Conservation (phyloP, 2,888 invertebrate genomes). For the Pseudeuparius sepicola region DNA sequence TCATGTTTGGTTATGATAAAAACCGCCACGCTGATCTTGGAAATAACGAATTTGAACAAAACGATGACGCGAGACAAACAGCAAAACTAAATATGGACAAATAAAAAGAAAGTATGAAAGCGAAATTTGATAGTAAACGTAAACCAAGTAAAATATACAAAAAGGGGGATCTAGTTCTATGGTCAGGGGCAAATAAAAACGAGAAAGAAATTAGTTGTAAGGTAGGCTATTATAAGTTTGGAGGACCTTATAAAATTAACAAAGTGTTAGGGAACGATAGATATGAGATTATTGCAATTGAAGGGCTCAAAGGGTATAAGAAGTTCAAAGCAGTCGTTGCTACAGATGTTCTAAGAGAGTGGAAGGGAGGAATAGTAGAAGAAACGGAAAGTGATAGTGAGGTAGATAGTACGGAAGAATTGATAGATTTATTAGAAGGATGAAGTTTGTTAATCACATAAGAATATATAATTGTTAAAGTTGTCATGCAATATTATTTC, state of each 20-base stretch:
- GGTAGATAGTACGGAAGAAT: no score
- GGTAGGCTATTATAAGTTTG: constrained; percentile 17
- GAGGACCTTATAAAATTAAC: constrained; percentile 21
- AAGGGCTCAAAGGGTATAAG: constrained; percentile 18
- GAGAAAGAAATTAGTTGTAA: constrained; percentile 19
- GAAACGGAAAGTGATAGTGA: constrained; percentile 14
- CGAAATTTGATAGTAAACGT: constrained; percentile 12
- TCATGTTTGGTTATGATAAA: constrained; percentile 12
- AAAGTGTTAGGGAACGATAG: constrained; percentile 19
- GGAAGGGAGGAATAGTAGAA: constrained; percentile 9
- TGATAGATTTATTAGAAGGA: no score
- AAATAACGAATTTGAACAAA: no score
- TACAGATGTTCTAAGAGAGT: constrained; percentile 12
- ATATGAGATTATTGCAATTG: constrained; percentile 20
- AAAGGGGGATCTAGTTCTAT: constrained; percentile 18
- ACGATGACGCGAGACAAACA: no score
- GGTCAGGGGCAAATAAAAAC: constrained; percentile 12
- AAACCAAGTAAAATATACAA: no score
- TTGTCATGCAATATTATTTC: no score
- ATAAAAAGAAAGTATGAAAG: constrained; percentile 8
- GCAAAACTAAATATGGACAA: constrained; percentile 10
- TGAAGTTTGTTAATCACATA: no score
- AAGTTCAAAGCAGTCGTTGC: constrained; percentile 14
- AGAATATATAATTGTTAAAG: no score
- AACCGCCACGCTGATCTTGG: not conserved